Evolutionary conservation across 2,797 vertebrate species (phyloP).

Genomic region (Propithecus deckenii): DNA sequence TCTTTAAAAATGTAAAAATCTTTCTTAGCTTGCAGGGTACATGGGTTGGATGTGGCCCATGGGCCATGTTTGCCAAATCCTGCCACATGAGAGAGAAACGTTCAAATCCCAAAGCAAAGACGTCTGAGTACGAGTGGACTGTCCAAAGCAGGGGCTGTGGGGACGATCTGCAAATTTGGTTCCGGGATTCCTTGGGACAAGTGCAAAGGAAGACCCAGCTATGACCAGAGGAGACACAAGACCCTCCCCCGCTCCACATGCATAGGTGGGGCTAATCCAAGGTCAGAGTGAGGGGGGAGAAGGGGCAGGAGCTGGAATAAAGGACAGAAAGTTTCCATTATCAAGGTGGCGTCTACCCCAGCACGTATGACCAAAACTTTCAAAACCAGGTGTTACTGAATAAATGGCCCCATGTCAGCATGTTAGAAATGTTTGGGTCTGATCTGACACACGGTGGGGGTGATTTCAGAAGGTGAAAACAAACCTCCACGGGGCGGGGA

Average conservation of each 20-base stretch:
- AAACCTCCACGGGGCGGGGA: not conserved
- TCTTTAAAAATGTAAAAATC: not conserved
- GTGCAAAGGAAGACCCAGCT: not conserved
- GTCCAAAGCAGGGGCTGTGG: accelerated
- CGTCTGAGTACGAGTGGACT: accelerated
- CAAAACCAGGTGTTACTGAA: not conserved
- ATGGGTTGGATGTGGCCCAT: accelerated
- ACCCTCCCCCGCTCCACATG: too few species aligned
- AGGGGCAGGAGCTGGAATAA: accelerated
- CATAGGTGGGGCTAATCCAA: not conserved
- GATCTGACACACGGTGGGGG: accelerated
- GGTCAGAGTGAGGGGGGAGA: not conserved
- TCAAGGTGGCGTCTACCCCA: accelerated
- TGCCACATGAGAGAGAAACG: accelerated
- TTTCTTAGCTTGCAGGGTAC: not conserved
- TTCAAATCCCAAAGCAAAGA: accelerated
- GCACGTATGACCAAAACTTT: not conserved
- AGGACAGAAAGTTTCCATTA: accelerated
- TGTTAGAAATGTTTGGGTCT: not conserved
- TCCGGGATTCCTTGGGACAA: not conserved
- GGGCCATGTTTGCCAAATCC: not conserved
- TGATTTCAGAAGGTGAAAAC: not conserved
- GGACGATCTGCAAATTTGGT: not conserved
- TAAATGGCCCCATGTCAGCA: accelerated
- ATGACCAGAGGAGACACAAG: not conserved